Conservation (phyloP, 2,113 vertebrate species). For the Passer domesticus region DNA sequence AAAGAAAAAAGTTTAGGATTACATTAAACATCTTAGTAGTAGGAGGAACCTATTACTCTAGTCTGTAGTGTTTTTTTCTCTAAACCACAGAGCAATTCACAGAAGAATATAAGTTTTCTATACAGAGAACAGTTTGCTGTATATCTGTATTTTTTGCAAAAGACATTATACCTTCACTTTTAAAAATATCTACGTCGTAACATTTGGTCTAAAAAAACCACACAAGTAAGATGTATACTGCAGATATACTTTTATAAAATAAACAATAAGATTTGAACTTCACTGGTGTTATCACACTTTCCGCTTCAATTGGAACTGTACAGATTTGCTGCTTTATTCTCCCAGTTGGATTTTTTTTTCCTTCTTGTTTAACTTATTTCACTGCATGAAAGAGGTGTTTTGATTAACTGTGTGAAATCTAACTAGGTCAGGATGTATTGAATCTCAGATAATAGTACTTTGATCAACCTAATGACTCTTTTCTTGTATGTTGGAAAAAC, state of each 20-base stretch:
- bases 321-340: neutral
- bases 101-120: neutral
- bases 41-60: neutral
- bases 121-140: neutral
- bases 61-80: neutral
- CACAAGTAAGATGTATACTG: neutral
- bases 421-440: neutral
- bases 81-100: neutral
- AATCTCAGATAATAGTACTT: neutral
- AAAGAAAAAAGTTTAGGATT: neutral
- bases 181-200: neutral
- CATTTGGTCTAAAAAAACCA: fast-evolving
- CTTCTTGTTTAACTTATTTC: neutral
- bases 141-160: neutral
- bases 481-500: neutral
- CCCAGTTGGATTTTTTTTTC: neutral
- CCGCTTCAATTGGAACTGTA: neutral
- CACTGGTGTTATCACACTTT: neutral
- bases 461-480: neutral
- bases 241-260: neutral
- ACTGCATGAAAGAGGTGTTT: neutral
- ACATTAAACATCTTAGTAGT: neutral
- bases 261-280: neutral
- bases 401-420: neutral
- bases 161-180: neutral